These are phyloP conservation scores for Morbakka virulenta DNA, from an alignment of 30 jellyfish, hydroid and myxozoan species.

Conservation along the genomic window DNA sequence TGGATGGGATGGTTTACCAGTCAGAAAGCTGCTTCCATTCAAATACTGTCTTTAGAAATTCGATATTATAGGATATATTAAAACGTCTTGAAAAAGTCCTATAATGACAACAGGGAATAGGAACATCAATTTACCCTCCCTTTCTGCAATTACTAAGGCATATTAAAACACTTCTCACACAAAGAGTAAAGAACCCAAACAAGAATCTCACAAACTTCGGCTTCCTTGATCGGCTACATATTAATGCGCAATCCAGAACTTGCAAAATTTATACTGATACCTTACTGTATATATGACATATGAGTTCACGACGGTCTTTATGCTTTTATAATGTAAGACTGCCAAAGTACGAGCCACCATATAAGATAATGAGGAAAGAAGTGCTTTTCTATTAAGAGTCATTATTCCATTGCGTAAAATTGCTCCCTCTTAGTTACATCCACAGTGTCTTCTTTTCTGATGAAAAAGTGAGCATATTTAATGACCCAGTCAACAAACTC, in stretches of 20 bases:
- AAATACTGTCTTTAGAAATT: neutral
- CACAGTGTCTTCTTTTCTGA: constrained; percentile 10
- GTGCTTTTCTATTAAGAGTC: constrained; percentile 5
- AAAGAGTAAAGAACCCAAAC: neutral
- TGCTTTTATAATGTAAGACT: neutral
- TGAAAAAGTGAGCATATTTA: constrained; percentile 31
- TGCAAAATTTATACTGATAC: neutral
- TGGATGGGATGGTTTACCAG: neutral
- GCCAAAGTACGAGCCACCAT: constrained; percentile 29
- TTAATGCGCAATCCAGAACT: neutral
- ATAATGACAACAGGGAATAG: constrained; percentile 4
- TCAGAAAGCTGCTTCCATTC: neutral
- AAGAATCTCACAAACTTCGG: too few relatives aligned
- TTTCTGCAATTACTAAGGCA: constrained; percentile 1
- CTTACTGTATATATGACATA: neutral
- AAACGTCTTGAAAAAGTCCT: neutral
- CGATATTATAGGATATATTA: neutral
- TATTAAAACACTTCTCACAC: neutral
- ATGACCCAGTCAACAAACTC: constrained; percentile 14
- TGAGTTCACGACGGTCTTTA: constrained; percentile 32
- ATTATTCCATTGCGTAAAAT: constrained; percentile 3
- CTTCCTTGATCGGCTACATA: too few relatives aligned
- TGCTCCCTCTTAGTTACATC: constrained; percentile 11
- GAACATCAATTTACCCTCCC: constrained; percentile 4
- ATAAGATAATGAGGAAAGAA: neutral